Evolutionary conservation across 2,113 vertebrate genomes (phyloP).

Genomic region (Microtus oregoni): DNA sequence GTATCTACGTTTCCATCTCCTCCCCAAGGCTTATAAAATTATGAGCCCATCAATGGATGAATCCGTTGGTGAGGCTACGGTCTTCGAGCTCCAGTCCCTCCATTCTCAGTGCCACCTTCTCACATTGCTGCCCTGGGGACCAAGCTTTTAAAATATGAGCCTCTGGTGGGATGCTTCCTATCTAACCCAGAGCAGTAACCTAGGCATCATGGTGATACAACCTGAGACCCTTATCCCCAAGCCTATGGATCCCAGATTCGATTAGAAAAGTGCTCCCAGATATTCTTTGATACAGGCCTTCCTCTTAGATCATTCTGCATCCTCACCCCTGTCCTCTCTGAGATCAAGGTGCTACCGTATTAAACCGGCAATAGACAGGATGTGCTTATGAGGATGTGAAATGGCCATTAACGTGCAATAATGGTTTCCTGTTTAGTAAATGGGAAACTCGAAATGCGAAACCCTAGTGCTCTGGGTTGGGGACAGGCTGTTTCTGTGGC

Average conservation of each 20-base stretch:
- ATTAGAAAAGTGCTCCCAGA: not conserved
- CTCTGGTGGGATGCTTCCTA: not conserved
- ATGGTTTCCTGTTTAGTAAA: not conserved
- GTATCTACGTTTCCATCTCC: not conserved
- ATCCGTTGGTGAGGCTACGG: not conserved
- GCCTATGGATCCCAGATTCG: not conserved
- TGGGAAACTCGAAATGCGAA: not conserved
- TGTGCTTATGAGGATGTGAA: not conserved
- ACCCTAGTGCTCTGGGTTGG: not conserved
- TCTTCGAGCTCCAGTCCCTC: too few species aligned
- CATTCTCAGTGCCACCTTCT: too few species aligned
- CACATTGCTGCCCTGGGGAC: not conserved
- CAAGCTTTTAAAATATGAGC: not conserved
- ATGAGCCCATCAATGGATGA: not conserved
- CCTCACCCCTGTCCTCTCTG: not conserved
- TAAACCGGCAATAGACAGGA: not conserved
- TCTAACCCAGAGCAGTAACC: not conserved
- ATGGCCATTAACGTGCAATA: not conserved
- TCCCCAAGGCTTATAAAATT: not conserved
- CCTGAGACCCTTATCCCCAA: not conserved
- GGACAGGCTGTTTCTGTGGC: not conserved
- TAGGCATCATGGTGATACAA: not conserved
- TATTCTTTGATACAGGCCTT: rapidly evolving
- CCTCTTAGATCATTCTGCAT: not conserved
- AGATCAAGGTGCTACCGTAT: not conserved